Evolutionary conservation across 1,140 invertebrate genomes (phyloP), one percentile per base, ranked within the genome.

Genomic region (Oryctes rhinoceros): DNA sequence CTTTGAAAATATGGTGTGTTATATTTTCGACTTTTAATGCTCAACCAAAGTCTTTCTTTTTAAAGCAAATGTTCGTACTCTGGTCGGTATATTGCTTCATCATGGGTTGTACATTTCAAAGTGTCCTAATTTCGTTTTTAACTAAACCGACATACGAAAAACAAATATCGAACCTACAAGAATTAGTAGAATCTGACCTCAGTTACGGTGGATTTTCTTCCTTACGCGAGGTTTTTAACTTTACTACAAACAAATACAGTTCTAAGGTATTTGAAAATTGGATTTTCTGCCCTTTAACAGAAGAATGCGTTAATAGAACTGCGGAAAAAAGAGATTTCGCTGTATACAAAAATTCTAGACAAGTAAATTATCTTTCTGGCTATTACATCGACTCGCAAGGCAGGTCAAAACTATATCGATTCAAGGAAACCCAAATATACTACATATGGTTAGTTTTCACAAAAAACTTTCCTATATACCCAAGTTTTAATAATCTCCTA

Each of bases 151-250:
- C 24, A 9, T 81, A 71, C 35, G 71, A 81, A 18, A 65, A 79
- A 20, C 81, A 82, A 75, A 80, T 82, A 35, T 71, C 62, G 2
- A 82, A 65, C 13, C 10, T 81, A 20, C 53, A 79, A 20, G 81
- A 82, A 30, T 78, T 82, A 9, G 18, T 77, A 0, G 53, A 79
- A 35, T 76, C 80, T 7, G 78, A 79, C 15, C 59, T 81, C 48
- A 18, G 53, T 15, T 78, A 77, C 9, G 78, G 78, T 37, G 80
- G 80, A 18, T 76, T n/a, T 59, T 71, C 13, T 13, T 4, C 77
- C 4, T 49, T 79, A 15, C 48, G 48, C 44, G 59, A 59, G 13
- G 48, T 79, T 35, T 76, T 82, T 37, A 15, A 79, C 15, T 39
- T 30, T 65, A 59, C 49, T 11, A 39, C 59, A 15, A 80, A 80